Percentiles rank a stretch among this genome's conserved stretches.
phyloP scores from a whole-genome alignment of 2,797 vertebrate genomes.

The Astyanax mexicanus region DNA sequence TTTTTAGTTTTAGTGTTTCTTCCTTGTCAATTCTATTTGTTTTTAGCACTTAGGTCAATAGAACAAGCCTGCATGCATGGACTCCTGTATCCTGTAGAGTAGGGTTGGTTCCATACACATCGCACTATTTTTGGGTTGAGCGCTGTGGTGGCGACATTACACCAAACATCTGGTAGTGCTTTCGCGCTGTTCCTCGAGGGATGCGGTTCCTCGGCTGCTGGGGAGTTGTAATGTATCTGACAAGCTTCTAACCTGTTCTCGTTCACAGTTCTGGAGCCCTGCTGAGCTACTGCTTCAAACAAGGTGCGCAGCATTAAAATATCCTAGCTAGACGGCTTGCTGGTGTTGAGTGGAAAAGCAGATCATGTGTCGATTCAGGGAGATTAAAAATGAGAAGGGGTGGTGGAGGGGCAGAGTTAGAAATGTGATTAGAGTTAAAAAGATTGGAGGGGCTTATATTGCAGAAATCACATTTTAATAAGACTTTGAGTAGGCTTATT shows the following conservation, averaged over 20 bases:
- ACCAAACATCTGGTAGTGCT: conserved; percentile 34
- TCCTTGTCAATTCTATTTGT: no score
- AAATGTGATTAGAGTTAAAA: conserved; percentile 49
- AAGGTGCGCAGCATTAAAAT: neutral
- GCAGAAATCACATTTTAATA: conserved; percentile 68
- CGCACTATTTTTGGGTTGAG: conserved; percentile 14
- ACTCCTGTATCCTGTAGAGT: no score
- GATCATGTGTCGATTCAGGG: conserved; percentile 9
- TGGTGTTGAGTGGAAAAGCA: neutral
- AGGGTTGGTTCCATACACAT: neutral
- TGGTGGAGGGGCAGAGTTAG: neutral
- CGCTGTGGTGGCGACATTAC: conserved; percentile 24
- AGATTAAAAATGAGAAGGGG: conserved; percentile 17
- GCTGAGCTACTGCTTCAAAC: neutral
- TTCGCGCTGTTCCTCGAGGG: neutral
- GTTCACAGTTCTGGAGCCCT: neutral
- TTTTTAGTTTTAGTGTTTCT: no score
- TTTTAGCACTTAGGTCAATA: no score
- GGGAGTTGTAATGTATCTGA: conserved; percentile 18
- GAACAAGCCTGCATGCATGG: no score
- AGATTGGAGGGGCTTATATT: conserved; percentile 60
- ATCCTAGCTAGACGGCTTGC: neutral
- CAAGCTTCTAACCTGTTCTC: conserved; percentile 20
- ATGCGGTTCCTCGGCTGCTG: neutral
- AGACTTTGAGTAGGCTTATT: conserved; percentile 60